Evolutionary conservation across 2,797 vertebrate genomes (phyloP).

Genomic region (Sebastolobus altivelis): DNA sequence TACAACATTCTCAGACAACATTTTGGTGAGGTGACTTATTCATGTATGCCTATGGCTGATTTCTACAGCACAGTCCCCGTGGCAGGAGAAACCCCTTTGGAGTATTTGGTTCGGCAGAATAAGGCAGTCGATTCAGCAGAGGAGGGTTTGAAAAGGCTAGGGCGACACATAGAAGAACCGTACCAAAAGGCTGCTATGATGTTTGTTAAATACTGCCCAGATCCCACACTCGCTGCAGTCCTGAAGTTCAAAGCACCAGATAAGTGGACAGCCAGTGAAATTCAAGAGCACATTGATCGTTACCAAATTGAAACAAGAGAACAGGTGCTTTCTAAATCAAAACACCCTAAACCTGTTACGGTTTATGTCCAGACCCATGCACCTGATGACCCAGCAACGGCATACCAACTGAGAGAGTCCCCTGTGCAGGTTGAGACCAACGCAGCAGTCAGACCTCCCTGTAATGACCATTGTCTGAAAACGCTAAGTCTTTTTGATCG

Average conservation of each 20-base stretch:
- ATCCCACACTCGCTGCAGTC: constrained; percentile 19
- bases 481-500: too few relatives aligned
- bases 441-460: too few relatives aligned
- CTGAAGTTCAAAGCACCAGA: constrained; percentile 32
- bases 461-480: too few relatives aligned
- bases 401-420: too few relatives aligned
- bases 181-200: constrained; percentile 31
- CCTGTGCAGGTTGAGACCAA: too few relatives aligned
- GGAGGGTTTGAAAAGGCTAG: too few relatives aligned
- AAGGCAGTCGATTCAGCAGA: too few relatives aligned
- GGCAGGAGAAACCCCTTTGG: too few relatives aligned
- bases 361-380: background rate
- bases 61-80: too few relatives aligned
- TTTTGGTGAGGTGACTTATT: constrained; percentile 32
- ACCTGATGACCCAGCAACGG: background rate
- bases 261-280: constrained; percentile 15
- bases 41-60: constrained; percentile 18
- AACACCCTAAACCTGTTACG: background rate
- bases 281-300: constrained; percentile 39
- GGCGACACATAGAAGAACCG: too few relatives aligned
- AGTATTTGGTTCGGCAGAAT: too few relatives aligned
- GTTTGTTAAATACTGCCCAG: constrained; percentile 56
- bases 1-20: constrained; percentile 40
- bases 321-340: background rate
- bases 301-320: constrained; percentile 21